Conservation (phyloP, 2,888 invertebrate species). For the Timema podura region DNA sequence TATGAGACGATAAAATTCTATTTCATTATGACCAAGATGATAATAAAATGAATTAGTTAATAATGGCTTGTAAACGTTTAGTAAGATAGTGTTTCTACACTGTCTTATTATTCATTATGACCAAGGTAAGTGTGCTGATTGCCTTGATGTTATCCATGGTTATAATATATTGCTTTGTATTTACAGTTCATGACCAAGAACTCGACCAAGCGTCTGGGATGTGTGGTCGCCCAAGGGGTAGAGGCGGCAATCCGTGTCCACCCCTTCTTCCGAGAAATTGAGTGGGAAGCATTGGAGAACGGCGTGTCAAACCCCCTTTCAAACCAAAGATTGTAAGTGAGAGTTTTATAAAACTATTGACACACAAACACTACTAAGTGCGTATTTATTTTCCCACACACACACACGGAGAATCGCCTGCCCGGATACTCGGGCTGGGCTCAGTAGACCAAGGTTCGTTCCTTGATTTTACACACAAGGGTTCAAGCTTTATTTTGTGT, state of each 20-base stretch:
- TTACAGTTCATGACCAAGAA: constrained; percentile 94
- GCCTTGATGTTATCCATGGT: constrained; percentile 20
- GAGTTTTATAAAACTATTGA: neutral
- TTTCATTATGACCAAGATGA: too few species aligned
- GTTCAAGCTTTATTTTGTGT: too few species aligned
- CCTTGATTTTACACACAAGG: too few species aligned
- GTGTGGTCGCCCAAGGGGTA: constrained; percentile 65
- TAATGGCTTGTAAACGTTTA: too few species aligned
- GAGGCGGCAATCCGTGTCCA: constrained; percentile 87
- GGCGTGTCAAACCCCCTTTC: constrained; percentile 94
- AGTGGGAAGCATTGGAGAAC: constrained; percentile 92
- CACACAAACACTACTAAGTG: neutral
- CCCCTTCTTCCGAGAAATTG: constrained; percentile 89
- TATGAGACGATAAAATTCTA: too few species aligned
- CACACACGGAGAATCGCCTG: neutral
- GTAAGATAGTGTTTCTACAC: neutral
- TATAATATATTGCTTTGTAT: constrained; percentile 20
- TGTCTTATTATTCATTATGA: constrained; percentile 9
- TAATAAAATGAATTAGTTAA: too few species aligned
- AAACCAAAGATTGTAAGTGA: constrained; percentile 90
- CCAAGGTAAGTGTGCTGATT: neutral
- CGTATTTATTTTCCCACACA: neutral
- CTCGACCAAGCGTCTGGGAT: constrained; percentile 90
- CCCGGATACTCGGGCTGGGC: too few species aligned
- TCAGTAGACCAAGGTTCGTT: too few species aligned